A percentile compares a stretch with the other conserved stretches of the same genome.
Conservation (phyloP, 2,113 vertebrate genomes). For the Hiodon alosoides region DNA sequence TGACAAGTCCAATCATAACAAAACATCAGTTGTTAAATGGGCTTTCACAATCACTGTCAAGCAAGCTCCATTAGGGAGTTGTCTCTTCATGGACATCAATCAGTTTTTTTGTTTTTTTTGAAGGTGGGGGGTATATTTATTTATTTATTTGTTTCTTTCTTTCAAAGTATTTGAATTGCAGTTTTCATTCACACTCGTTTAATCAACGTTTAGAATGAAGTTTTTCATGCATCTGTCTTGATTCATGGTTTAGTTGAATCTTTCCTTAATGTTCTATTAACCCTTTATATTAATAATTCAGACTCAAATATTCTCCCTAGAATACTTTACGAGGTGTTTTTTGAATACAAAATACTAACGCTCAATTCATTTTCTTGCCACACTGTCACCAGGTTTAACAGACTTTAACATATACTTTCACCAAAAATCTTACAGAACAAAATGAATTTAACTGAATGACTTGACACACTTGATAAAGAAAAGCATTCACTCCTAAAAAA, state of each 20-base stretch:
- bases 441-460: too few relatives aligned
- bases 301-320: too few relatives aligned
- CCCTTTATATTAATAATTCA: neutral
- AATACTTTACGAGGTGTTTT: too few relatives aligned
- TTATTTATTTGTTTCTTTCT: constrained; percentile 64
- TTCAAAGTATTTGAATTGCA: constrained; percentile 46
- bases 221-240: constrained; percentile 39
- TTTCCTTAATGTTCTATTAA: neutral
- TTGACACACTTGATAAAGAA: too few relatives aligned
- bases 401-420: too few relatives aligned
- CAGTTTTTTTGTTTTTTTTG: constrained; percentile 59
- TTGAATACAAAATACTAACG: too few relatives aligned
- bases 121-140: constrained; percentile 46
- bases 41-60: constrained; percentile 89
- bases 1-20: constrained; percentile 98
- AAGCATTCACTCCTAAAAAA: too few relatives aligned
- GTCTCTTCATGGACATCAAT: constrained; percentile 90
- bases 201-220: constrained; percentile 56
- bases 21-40: constrained; percentile 90
- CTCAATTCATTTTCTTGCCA: too few relatives aligned
- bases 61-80: constrained; percentile 77
- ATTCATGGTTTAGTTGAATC: neutral
- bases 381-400: too few relatives aligned
- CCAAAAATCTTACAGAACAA: too few relatives aligned
- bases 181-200: constrained; percentile 42